These are phyloP conservation scores for Anagrus nilaparvatae DNA, from an alignment of 1,140 invertebrate species.

Conservation along the genomic window DNA sequence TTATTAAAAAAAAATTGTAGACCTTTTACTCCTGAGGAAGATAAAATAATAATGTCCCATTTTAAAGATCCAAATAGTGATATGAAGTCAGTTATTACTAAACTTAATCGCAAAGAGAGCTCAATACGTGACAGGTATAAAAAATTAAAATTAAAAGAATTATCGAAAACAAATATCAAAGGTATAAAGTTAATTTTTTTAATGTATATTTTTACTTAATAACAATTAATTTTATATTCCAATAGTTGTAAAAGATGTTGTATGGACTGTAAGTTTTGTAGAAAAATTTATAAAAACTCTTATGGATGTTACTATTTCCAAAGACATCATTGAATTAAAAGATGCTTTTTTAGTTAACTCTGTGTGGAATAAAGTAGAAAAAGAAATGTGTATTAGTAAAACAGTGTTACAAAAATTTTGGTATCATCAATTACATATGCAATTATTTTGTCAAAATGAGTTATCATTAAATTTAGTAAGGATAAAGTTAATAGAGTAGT, in stretches of 20 bases:
- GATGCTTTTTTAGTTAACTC: conserved; percentile 21
- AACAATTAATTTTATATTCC: not conserved
- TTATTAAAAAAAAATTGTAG: conserved; percentile 1
- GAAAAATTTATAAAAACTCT: conserved; percentile 23
- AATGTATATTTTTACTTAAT: conserved; percentile 2
- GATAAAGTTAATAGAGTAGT: conserved; percentile 34
- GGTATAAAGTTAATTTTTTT: conserved; percentile 1
- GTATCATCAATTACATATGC: conserved; percentile 28
- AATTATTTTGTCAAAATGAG: conserved; percentile 25
- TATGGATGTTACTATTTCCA: conserved; percentile 19
- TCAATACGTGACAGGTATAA: no score
- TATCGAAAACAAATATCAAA: no score
- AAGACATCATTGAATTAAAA: conserved; percentile 28
- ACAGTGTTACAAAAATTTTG: conserved; percentile 24
- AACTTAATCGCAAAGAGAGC: no score
- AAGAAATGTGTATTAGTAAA: conserved; percentile 21
- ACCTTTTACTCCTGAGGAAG: conserved; percentile 19
- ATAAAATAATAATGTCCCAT: conserved; percentile 19
- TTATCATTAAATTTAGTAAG: conserved; percentile 31
- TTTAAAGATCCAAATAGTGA: no score
- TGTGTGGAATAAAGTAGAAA: conserved; percentile 29
- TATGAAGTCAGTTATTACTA: no score
- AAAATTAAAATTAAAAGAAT: no score
- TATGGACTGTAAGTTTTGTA: conserved; percentile 17
- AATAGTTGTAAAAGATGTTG: conserved; percentile 10